Conservation (phyloP, 1,140 invertebrate species). For the Neomicropteryx cornuta region DNA sequence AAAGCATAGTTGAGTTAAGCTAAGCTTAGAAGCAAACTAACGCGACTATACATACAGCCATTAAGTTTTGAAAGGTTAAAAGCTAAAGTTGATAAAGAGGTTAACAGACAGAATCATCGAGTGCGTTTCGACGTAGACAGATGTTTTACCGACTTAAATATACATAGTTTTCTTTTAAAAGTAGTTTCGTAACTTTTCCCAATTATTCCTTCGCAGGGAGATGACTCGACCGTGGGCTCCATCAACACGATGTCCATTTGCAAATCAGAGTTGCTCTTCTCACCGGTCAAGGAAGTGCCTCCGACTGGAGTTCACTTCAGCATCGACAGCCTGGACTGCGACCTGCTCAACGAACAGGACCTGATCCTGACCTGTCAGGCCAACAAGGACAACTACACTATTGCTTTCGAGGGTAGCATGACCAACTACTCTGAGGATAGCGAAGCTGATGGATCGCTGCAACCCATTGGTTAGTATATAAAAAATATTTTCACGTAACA, state of each 20-base stretch:
- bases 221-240: constrained; percentile 61
- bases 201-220: constrained; percentile 41
- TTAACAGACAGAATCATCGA: too few species aligned
- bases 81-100: too few species aligned
- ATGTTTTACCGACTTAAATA: too few species aligned
- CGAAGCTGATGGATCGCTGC: constrained; percentile 26
- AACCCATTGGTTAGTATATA: too few species aligned
- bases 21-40: too few species aligned
- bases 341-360: constrained; percentile 60
- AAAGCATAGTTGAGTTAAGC: too few species aligned
- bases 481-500: too few species aligned
- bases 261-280: constrained; percentile 82
- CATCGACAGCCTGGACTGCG: constrained; percentile 83
- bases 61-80: too few species aligned
- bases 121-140: too few species aligned
- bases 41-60: too few species aligned
- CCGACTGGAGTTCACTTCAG: constrained; percentile 66
- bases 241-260: constrained; percentile 74
- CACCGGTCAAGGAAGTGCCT: constrained; percentile 79
- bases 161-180: too few species aligned
- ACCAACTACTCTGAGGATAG: constrained; percentile 79
- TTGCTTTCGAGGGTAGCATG: constrained; percentile 83
- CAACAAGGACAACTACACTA: constrained; percentile 90
- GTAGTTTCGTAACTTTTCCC: too few species aligned
- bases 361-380: constrained; percentile 81